A percentile compares a stretch with the other conserved stretches of the same genome.
Evolutionary conservation across 2,888 invertebrate genomes (phyloP).

Genomic region (Drosophila meridionalis): DNA sequence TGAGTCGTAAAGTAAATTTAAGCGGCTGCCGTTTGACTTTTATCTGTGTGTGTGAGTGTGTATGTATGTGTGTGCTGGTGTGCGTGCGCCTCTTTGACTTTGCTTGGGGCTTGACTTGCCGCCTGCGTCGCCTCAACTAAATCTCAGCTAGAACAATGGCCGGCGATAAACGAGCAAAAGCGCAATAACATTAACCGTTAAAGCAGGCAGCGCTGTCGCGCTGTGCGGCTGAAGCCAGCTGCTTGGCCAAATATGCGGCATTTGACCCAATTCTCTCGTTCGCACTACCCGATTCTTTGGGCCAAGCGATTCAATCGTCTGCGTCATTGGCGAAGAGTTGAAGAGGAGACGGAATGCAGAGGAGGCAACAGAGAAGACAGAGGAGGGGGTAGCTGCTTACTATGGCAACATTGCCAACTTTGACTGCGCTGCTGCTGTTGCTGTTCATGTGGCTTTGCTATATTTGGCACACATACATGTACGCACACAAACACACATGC

Average conservation of each 20-base stretch:
- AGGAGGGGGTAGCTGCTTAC: neutral
- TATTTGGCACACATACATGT: slow-evolving; percentile 53
- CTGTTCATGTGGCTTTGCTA: slow-evolving; percentile 38
- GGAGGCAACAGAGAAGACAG: neutral
- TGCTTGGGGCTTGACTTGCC: slow-evolving; percentile 16
- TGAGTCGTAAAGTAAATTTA: slow-evolving; percentile 75
- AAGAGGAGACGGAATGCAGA: neutral
- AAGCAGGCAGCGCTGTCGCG: slow-evolving; percentile 47
- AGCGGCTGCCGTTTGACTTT: slow-evolving; percentile 70
- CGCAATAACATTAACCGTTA: slow-evolving; percentile 81
- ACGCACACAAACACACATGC: slow-evolving; percentile 35
- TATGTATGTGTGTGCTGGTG: neutral
- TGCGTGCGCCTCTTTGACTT: slow-evolving; percentile 60
- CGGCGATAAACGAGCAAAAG: slow-evolving; percentile 64
- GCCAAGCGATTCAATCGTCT: slow-evolving; percentile 71
- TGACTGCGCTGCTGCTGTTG: slow-evolving; percentile 29
- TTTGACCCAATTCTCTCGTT: slow-evolving; percentile 69
- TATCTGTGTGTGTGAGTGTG: slow-evolving; percentile 30
- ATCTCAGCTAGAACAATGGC: slow-evolving; percentile 56
- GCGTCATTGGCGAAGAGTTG: slow-evolving; percentile 50
- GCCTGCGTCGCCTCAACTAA: slow-evolving; percentile 18
- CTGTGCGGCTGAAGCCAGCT: slow-evolving; percentile 37
- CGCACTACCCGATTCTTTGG: slow-evolving; percentile 60
- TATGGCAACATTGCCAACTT: slow-evolving; percentile 57
- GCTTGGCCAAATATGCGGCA: slow-evolving; percentile 71